Percentiles rank a stretch among this genome's conserved stretches.
phyloP scores from a whole-genome alignment of 2,797 vertebrate genomes.

The Morelia viridis region DNA sequence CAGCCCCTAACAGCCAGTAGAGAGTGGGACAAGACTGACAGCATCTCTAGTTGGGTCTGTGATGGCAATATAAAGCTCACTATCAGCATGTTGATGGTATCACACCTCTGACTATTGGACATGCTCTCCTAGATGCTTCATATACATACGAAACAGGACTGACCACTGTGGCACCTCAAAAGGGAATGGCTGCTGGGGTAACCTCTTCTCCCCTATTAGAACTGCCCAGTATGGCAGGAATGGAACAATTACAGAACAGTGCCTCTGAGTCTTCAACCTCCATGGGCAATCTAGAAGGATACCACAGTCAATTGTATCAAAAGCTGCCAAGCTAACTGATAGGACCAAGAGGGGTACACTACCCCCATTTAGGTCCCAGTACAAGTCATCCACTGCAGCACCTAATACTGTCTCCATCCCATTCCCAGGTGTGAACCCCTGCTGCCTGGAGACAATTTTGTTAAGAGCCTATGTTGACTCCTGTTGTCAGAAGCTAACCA shows the following conservation, averaged over 20 bases:
- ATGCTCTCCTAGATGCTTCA: not conserved
- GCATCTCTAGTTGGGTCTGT: not conserved
- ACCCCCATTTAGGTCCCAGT: not conserved
- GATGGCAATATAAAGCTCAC: not conserved
- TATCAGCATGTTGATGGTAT: not conserved
- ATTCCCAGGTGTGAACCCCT: not conserved
- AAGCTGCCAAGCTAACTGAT: not conserved
- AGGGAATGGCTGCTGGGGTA: not conserved
- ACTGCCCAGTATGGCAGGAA: not conserved
- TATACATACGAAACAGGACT: not conserved
- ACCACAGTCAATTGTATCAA: not conserved
- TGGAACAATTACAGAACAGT: not conserved
- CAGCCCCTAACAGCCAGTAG: not conserved
- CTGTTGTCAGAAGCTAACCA: too few species aligned
- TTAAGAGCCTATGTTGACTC: too few species aligned
- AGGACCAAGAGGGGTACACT: not conserved
- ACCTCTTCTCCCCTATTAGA: not conserved
- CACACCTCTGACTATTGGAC: not conserved
- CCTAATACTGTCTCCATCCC: not conserved
- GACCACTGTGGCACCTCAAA: not conserved
- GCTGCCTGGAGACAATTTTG: too few species aligned
- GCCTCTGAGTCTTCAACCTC: not conserved
- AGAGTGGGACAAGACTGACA: not conserved
- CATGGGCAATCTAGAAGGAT: not conserved
- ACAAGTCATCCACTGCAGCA: not conserved